Evolutionary conservation across 2,888 invertebrate species (phyloP).

Genomic region (Bombylius major): DNA sequence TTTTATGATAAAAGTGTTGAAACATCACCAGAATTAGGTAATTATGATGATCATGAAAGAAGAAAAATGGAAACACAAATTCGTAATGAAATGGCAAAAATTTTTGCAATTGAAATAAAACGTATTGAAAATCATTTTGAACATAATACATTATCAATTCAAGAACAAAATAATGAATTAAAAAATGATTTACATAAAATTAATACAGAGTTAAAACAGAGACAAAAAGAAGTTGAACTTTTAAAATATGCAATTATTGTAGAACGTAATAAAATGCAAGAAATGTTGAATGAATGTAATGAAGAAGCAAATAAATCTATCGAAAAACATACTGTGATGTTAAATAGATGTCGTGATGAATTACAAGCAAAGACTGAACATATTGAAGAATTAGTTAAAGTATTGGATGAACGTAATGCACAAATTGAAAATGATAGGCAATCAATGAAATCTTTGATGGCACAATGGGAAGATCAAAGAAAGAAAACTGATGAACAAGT

Average conservation of each 20-base stretch:
- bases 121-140: constrained; percentile 40
- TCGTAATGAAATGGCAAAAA: constrained; percentile 53
- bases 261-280: constrained; percentile 30
- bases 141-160: constrained; percentile 33
- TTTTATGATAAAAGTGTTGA: constrained; percentile 25
- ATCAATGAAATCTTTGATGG: constrained; percentile 37
- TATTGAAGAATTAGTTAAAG: constrained; percentile 25
- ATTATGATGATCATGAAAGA: constrained; percentile 16
- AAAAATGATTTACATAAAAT: constrained; percentile 26
- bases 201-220: constrained; percentile 23
- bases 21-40: constrained; percentile 34
- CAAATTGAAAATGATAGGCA: constrained; percentile 38
- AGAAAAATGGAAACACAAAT: constrained; percentile 38
- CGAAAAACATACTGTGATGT: constrained; percentile 22
- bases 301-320: constrained; percentile 17
- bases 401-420: constrained; percentile 27
- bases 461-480: constrained; percentile 37
- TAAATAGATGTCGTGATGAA: constrained; percentile 26
- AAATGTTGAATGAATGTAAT: constrained; percentile 25
- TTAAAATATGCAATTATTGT: constrained; percentile 32
- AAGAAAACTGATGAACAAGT: constrained; percentile 39
- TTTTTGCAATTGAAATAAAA: constrained; percentile 49
- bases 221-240: constrained; percentile 29
- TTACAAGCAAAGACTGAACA: constrained; percentile 38
- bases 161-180: constrained; percentile 21